Evolutionary conservation across 2,113 vertebrate genomes (phyloP), one percentile per base, ranked within the genome.

Genomic region (Bufo bufo): DNA sequence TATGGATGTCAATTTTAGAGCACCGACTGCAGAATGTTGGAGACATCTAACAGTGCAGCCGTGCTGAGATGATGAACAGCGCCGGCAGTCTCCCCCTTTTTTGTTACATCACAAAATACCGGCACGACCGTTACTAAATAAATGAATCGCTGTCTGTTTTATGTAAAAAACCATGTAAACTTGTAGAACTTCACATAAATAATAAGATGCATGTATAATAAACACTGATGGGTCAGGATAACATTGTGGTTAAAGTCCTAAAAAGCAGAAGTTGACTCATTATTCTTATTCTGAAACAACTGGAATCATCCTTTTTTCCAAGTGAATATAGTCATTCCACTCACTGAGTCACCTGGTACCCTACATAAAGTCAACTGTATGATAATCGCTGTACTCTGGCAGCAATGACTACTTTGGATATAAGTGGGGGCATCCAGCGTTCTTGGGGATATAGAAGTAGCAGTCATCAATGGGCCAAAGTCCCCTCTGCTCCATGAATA

Each of bases 231-330:
- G 23, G 23, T 23, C 52, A 83, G 23, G 59, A 2, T 52, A 83
- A 23, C 81, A 66, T 50, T 83, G 81, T 33, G 81, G 81, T 66
- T 69, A 69, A 66, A 52, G 81, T 58, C n/a, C 12, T 50, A 75
- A 49, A 75, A 75, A 20, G 72, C 72, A 75, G 72, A 75, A 75
- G 47, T 19, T 75, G 72, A 50, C 6, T 50, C 71, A 74, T 50
- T 50, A 47, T 47, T 17, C 33, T 7, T 47, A 43, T 4, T 19
- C 71, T 17, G 45, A 74, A 47, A 45, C 6, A 74, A 74, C 71
- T 3, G 2, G 6, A 19, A 47, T 9, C 4, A 71, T 4, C 4
- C 14, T 45, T 72, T 72, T 45, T 45, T 1, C 66, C 65, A 69
- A 69, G n/a, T 11, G 9, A 65, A 69, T 23, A 69, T 69, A 43